Base-by-base conservation (phyloP, 1,140 invertebrate genomes). In the Heliconius himera region DNA sequence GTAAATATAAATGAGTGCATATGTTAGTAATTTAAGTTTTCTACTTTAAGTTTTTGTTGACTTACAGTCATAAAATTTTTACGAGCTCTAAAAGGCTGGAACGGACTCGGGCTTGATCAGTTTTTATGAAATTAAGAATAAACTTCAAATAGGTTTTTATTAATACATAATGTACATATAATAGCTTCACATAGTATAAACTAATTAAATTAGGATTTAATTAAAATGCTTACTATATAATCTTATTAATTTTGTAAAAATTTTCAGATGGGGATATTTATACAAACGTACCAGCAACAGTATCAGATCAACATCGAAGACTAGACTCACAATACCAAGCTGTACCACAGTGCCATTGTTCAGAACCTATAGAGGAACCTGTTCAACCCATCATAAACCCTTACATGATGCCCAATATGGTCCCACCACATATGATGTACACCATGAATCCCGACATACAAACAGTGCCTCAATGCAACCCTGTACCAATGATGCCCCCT, bases 251-350 rank as follows among this genome's bases (percentile, higher is more conserved):
- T 56, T 22, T 22, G 16, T 54, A 54, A 54, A 16, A 54, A 16
- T 2, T 56, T 22, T 22, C 85, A 93, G 91, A 88, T 79, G 81
- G 87, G 22, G 91, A 93, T 76, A 91, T 93, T 79, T 94, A 94
- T 75, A 90, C 91, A 20, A 94, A 94, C 76, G 74, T 94, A 78
- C 86, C 93, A 54, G 81, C 82, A 9, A 84, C 90, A 51, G 72
- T 85, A 11, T 83, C 84, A 18, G 92, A 93, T 8, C 76, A 83
- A 9, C 85, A 84, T 46, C 85, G 86, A 13, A 88, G 87, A 41
- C 36, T 78, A 1, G 87, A 89, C 22, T 38, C 81, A 4, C 81
- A 87, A 36, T 88, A 89, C 72, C 41, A 79, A 38, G 73, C 70
- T 11, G 18, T 77, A 8, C 46, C 81, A 26, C 85, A 85, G 3